Evolutionary conservation across 2,888 invertebrate genomes (phyloP).

Genomic region (Salpingus planirostris): DNA sequence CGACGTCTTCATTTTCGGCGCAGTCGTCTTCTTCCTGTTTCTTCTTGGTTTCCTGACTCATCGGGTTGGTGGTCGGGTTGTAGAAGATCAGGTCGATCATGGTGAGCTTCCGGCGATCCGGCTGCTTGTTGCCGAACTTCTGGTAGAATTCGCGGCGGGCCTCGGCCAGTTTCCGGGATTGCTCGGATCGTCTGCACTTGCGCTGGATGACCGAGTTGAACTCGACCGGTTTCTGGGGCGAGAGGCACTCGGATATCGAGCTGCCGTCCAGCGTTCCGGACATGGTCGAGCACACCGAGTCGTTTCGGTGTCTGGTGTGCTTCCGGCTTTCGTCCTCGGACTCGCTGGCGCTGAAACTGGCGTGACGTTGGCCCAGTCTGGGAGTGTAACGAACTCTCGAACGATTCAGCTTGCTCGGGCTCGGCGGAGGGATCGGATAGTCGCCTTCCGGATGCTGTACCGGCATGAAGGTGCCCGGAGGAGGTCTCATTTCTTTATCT

Average conservation of each 20-base stretch:
- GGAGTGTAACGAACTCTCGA: too few relatives aligned
- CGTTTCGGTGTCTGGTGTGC: slow-evolving; percentile 35
- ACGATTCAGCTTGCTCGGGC: too few relatives aligned
- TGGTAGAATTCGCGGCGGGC: slow-evolving; percentile 46
- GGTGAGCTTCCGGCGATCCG: slow-evolving; percentile 62
- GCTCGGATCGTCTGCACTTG: slow-evolving; percentile 39
- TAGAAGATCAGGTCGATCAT: slow-evolving; percentile 92
- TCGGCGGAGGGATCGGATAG: too few relatives aligned
- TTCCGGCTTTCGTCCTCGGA: slow-evolving; percentile 54
- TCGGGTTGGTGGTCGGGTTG: slow-evolving; percentile 73
- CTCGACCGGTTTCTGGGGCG: slow-evolving; percentile 22
- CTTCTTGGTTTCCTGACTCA: slow-evolving; percentile 45
- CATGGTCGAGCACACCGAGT: slow-evolving; percentile 34
- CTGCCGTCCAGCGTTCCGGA: slow-evolving; percentile 23
- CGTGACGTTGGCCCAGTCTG: too few relatives aligned
- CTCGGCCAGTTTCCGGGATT: slow-evolving; percentile 46
- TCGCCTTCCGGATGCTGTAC: too few relatives aligned
- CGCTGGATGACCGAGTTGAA: slow-evolving; percentile 24
- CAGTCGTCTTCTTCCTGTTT: slow-evolving; percentile 6
- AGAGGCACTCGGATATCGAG: slow-evolving; percentile 17
- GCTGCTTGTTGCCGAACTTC: slow-evolving; percentile 45
- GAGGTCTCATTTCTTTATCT: too few relatives aligned
- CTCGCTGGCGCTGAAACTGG: slow-evolving; percentile 59
- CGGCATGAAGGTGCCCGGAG: too few relatives aligned
- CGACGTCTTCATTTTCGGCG: slow-evolving; percentile 1